Percentiles rank a stretch among this genome's conserved stretches.
Evolutionary conservation across 2,113 vertebrate species (phyloP).

Genomic region (Myrmecobius fasciatus): DNA sequence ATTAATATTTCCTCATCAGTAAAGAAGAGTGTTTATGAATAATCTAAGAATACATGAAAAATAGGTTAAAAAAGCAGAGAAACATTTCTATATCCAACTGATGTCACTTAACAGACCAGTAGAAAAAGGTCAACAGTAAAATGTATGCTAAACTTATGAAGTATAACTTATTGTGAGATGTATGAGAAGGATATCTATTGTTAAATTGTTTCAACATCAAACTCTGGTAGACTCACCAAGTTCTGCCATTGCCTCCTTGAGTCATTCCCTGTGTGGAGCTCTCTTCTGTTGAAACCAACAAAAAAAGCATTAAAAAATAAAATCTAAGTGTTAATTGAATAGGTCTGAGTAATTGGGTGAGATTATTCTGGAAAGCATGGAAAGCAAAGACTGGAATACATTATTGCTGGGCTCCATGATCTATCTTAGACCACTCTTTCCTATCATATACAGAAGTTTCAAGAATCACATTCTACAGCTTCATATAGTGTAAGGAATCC

Average conservation of each 20-base stretch:
- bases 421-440: conserved; percentile 55
- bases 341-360: not conserved
- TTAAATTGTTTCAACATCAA: not conserved
- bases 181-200: not conserved
- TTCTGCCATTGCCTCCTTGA: not conserved
- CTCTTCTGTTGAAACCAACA: not conserved
- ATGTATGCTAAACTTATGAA: not conserved
- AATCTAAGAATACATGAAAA: not conserved
- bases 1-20: not conserved
- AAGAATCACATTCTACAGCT: conserved; percentile 64
- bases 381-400: conserved; percentile 40
- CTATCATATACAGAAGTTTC: conserved; percentile 46
- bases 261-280: not conserved
- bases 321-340: not conserved
- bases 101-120: not conserved
- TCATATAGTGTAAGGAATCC: conserved; percentile 34
- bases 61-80: not conserved
- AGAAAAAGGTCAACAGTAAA: not conserved
- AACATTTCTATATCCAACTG: not conserved
- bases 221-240: not conserved
- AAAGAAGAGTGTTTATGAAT: not conserved
- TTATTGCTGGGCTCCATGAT: conserved; percentile 6
- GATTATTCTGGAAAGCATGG: not conserved
- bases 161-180: not conserved
- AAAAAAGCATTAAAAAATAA: not conserved